Evolutionary conservation across 1,140 invertebrate species (phyloP), one percentile per base, ranked within the genome.

Genomic region (Pristionchus pacificus): DNA sequence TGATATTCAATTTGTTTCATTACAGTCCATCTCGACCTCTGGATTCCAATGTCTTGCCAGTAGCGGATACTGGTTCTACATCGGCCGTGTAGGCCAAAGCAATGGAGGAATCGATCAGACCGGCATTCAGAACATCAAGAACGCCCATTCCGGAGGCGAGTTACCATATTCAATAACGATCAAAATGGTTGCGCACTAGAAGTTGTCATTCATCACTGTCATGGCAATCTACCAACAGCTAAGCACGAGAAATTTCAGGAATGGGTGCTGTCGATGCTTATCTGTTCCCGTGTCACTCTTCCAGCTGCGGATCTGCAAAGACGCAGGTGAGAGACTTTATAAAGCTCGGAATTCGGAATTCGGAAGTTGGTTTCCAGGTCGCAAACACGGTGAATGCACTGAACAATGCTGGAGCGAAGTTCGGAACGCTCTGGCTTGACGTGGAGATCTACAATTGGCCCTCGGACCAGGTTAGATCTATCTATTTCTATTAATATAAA

Each of bases 381-480:
- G 31, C 60, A 32, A 68, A 72, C 1, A 72, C 77, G 1, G 57
- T 77, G 2, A 76, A 78, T 38, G 65, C 70, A 14, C n/a, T 77
- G 14, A 60, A 67, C 24, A 57, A 15, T 55, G 71, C 75, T 61
- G 76, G 77, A 15, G 73, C 70, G 24, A 70, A 78, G 6, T 62
- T 77, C 27, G 77, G 77, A 70, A 77, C 76, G 68, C 74, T 77
- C 19, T 77, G 77, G 77, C 66, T 77, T 57, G 77, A 77, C 58
- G 78, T 77, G 59, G 77, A 77, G 57, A 59, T 63, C 33, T 63
- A 68, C 29, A 33, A 30, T 10, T 77, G 77, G 77, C 75, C 77
- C 27, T 64, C 77, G 19, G 58, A 78, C 38, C 66, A 75, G 6
- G 63, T 58, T 63, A 75, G 6, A 60, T n/a, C n/a, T n/a, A n/a